Evolutionary conservation across 2,888 invertebrate genomes (phyloP).

Genomic region (Ethmia dodecea): DNA sequence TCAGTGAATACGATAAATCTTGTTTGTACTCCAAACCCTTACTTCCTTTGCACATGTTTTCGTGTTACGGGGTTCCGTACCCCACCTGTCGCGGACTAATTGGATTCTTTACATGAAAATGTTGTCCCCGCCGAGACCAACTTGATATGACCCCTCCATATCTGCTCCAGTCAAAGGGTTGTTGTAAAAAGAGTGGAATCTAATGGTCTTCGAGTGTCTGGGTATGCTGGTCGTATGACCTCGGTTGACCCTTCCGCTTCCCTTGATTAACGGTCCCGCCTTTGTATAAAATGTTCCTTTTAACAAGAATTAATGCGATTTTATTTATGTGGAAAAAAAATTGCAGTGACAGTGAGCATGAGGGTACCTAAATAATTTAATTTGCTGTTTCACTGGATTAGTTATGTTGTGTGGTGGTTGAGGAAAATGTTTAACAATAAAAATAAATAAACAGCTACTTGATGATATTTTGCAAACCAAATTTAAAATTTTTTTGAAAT

Average conservation of each 20-base stretch:
- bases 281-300: conserved; percentile 39
- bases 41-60: conserved; percentile 35
- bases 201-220: conserved; percentile 25
- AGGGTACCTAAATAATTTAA: too few relatives aligned
- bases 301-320: conserved; percentile 44
- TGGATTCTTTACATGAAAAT: conserved; percentile 63
- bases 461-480: too few relatives aligned
- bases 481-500: too few relatives aligned
- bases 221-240: conserved; percentile 25
- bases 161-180: conserved; percentile 17
- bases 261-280: conserved; percentile 52
- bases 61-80: conserved; percentile 33
- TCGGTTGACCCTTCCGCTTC: conserved; percentile 45
- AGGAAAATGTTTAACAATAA: too few relatives aligned
- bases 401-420: too few relatives aligned
- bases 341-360: too few relatives aligned
- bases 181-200: conserved; percentile 14
- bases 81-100: conserved; percentile 59
- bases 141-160: conserved; percentile 27
- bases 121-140: conserved; percentile 37
- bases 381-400: too few relatives aligned
- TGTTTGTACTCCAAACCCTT: conserved; percentile 32
- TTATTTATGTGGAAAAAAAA: conserved; percentile 8
- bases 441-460: too few relatives aligned
- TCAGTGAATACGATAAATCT: conserved; percentile 25